Base-by-base conservation (phyloP, 2,797 vertebrate species). In the Galaxias olidus region DNA sequence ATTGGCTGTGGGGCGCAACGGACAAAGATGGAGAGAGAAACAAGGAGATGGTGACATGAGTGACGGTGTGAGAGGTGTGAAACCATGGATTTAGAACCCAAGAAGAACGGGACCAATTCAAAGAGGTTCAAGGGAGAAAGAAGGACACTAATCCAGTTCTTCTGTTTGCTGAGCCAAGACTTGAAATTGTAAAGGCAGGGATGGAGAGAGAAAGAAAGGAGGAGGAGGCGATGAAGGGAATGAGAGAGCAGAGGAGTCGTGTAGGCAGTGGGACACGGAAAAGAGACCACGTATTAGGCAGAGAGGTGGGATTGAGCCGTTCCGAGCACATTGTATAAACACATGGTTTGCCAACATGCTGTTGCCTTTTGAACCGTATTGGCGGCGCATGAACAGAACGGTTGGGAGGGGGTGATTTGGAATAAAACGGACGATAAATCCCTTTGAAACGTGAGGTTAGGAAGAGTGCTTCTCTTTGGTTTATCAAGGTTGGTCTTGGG, bases 401-500 rank as follows among this genome's bases (percentile, higher is more conserved):
- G 47, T 64, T 54, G 65, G 70, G 65, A 84, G 63, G 71, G 73
- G 61, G 69, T 77, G 78, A 85, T 74, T 77, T 76, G 83, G 75
- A 75, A 75, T 72, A 77, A 69, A 10, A 52, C 30, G 10, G 12
- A 5, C n/a, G 1, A n/a, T n/a, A 52, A 52, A 18, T 4, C 50
- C 14, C 14, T 47, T 47, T 47, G 74, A 70, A 53, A 80, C 45
- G 60, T 58, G 55, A 46, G 65, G 59, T 48, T 10, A 44, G 64
- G 64, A 73, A 59, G 70, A 80, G 60, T 52, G 77, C 75, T 75
- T 76, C 52, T 80, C 75, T 75, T 76, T 74, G 68, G 76, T 63
- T 59, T 58, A 15, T 78, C 77, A 77, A 64, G 57, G 61, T 0
- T 48, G 61, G 55, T 78, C 66, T 60, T 76, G 80, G 75, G 75